Evolutionary conservation across 1,140 invertebrate species (phyloP).

Genomic region (Ruditapes philippinarum): DNA sequence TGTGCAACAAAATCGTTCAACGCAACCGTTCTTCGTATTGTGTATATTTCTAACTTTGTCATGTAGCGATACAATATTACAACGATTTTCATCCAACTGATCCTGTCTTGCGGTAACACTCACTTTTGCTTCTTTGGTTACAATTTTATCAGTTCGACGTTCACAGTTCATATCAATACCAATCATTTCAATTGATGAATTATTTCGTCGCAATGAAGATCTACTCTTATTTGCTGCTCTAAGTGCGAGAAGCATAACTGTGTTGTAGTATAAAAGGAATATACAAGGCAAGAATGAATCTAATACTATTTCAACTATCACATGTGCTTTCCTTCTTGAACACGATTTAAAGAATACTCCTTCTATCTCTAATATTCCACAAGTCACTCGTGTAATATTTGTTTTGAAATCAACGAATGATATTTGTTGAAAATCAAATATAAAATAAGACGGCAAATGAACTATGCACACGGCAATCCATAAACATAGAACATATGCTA

Average conservation of each 20-base stretch:
- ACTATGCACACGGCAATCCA: neutral
- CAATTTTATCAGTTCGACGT: neutral
- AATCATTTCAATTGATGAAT: neutral
- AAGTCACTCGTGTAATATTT: neutral
- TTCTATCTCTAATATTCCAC: neutral
- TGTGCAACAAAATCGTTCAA: too few species aligned
- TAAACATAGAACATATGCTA: neutral
- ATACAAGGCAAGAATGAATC: constrained; percentile 32
- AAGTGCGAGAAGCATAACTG: neutral
- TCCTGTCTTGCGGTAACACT: neutral
- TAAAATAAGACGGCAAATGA: constrained; percentile 33
- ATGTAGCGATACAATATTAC: neutral
- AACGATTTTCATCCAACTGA: neutral
- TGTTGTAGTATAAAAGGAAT: neutral
- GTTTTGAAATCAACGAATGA: neutral
- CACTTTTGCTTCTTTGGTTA: too few species aligned
- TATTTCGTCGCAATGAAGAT: neutral
- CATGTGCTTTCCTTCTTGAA: neutral
- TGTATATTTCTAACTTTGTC: neutral
- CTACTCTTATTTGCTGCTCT: constrained; percentile 15
- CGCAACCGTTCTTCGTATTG: too few species aligned
- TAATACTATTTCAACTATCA: neutral
- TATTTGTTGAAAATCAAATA: neutral
- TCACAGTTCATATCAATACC: neutral
- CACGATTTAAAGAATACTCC: neutral